Evolutionary conservation across 2,797 vertebrate species (phyloP).

Genomic region (Eulemur albifrons): DNA sequence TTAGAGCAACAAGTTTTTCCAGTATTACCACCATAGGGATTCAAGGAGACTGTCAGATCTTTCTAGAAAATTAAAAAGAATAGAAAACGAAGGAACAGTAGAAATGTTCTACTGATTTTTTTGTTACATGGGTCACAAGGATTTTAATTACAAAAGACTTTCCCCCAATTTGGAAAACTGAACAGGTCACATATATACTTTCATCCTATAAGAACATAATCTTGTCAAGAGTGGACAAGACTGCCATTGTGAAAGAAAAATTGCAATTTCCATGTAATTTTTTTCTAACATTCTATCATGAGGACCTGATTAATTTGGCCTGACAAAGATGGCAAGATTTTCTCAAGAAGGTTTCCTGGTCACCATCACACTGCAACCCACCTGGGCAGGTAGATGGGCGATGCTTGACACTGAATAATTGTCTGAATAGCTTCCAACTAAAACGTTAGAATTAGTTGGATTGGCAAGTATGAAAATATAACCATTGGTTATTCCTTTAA

Average conservation of each 20-base stretch:
- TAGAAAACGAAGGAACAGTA: not conserved
- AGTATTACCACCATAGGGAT: not conserved
- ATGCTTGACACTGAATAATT: not conserved
- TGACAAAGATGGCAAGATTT: not conserved
- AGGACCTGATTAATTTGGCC: not conserved
- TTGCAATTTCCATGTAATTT: not conserved
- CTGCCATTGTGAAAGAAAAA: not conserved
- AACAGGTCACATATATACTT: not conserved
- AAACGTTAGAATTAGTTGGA: not conserved
- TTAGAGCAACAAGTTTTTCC: not conserved
- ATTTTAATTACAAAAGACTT: not conserved
- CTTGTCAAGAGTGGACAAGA: not conserved
- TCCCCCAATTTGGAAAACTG: not conserved
- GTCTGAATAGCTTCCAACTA: not conserved
- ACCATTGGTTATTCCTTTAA: not conserved
- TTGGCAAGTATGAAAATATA: not conserved
- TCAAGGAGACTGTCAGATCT: not conserved
- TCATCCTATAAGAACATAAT: not conserved
- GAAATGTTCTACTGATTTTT: not conserved
- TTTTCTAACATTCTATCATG: not conserved
- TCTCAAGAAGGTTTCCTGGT: not conserved
- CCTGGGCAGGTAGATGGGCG: not conserved
- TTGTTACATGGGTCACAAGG: not conserved
- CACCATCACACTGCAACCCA: not conserved
- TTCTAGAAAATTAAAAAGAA: slow-evolving; percentile 19